Percentiles rank a stretch among this genome's conserved stretches.
Evolutionary conservation across 53 echinoderm and acorn worm genomes (phyloP).

Genomic region (Glandiceps talaboti): DNA sequence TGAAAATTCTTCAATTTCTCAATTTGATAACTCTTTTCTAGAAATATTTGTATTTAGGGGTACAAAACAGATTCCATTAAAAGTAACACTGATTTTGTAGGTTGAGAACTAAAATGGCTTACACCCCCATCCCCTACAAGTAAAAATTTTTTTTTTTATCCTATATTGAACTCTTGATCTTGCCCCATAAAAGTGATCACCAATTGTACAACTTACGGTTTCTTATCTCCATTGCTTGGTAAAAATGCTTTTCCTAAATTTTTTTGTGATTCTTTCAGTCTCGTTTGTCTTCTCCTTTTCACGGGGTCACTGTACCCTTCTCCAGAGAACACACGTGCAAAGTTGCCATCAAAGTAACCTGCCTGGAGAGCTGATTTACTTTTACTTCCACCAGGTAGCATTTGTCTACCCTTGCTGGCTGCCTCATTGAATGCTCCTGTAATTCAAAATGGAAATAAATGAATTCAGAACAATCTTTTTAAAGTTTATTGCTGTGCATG

Average conservation of each 20-base stretch:
- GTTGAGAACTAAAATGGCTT: too few relatives aligned
- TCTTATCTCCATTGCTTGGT: constrained; percentile 89
- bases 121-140: too few relatives aligned
- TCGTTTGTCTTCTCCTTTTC: constrained; percentile 70
- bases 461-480: too few relatives aligned
- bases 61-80: too few relatives aligned
- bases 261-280: constrained; percentile 59
- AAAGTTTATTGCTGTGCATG: too few relatives aligned
- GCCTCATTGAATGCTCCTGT: constrained; percentile 85
- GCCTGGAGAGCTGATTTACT: constrained; percentile 55
- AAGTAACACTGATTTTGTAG: too few relatives aligned
- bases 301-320: constrained; percentile 95
- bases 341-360: constrained; percentile 91
- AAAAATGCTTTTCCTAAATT: constrained; percentile 90
- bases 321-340: constrained; percentile 64
- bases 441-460: not conserved
- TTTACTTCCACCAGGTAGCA: constrained; percentile 93
- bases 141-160: too few relatives aligned
- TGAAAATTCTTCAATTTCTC: too few relatives aligned
- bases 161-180: too few relatives aligned
- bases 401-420: constrained; percentile 72
- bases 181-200: too few relatives aligned
- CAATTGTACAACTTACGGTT: constrained; percentile 91
- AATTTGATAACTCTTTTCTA: too few relatives aligned
- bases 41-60: too few relatives aligned